Base-by-base conservation (phyloP, 2,797 vertebrate genomes). In the Microhierax caerulescens region DNA sequence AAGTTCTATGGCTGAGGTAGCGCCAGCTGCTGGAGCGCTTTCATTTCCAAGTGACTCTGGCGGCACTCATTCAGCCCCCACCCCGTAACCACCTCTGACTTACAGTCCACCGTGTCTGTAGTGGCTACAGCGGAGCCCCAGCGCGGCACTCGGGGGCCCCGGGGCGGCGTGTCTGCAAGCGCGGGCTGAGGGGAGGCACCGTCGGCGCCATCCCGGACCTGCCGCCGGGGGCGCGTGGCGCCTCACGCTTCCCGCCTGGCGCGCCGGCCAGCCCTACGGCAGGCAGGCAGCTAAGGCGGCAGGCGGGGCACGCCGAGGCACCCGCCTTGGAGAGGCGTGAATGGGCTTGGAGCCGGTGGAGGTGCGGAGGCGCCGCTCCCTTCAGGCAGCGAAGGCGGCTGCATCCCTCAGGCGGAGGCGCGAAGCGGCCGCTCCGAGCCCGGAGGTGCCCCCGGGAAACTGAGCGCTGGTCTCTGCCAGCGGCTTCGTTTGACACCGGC, bases 41-140 rank as follows among this genome's bases (percentile, higher is more conserved):
- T 23, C 11, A 4, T 14, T 17, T 28, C 48, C 32, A 9, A 2
- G 4, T 5, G 17, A 3, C 54, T 2, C 2, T 0, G 41, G 32
- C 36, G 23, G 11, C 32, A 18, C 17, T 19, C 5, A 1, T 48
- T 15, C 28, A 5, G 3, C 24, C 19, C 37, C 7, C 37, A 7
- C 15, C 10, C 45, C 14, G 10, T 10, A 9, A 9, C 25, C 30
- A 17, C 36, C 53, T 14, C 16, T 13, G 10, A 4, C 28, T 63
- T 5, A 11, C 32, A 1, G n/a, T 9, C 18, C 3, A 22, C 65
- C 2, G 20, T 3, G 7, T 10, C 23, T 9, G 4, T 51, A 37
- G 9, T 3, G 12, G 37, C 37, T 18, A 2, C 37, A 8, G 36
- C 14, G 19, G 2, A 6, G 63, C 16, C 8, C 39, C 39, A 39